Evolutionary conservation across 2,113 vertebrate genomes (phyloP).

Genomic region (Zeus faber): DNA sequence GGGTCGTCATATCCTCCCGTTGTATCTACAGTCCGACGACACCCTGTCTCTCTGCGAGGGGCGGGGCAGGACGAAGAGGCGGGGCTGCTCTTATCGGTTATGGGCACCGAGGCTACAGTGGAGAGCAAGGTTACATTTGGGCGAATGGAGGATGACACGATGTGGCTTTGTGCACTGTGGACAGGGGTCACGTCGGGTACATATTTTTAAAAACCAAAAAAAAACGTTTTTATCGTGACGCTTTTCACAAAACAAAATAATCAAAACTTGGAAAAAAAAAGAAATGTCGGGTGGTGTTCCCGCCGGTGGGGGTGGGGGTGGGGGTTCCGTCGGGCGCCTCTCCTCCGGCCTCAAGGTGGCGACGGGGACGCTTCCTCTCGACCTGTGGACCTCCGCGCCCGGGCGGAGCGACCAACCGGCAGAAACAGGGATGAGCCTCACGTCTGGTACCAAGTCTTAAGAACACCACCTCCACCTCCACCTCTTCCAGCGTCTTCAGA

Average conservation of each 20-base stretch:
- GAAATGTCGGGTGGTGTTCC: too few relatives aligned
- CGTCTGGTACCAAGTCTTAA: slow-evolving; percentile 75
- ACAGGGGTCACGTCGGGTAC: slow-evolving; percentile 67
- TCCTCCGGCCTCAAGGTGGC: slow-evolving; percentile 29
- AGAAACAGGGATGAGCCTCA: slow-evolving; percentile 50
- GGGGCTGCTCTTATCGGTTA: slow-evolving; percentile 39
- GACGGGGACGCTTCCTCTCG: slow-evolving; percentile 34
- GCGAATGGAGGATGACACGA: slow-evolving; percentile 49
- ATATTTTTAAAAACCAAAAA: slow-evolving; percentile 70
- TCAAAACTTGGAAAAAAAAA: too few relatives aligned
- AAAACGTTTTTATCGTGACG: slow-evolving; percentile 49
- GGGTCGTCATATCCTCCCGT: too few relatives aligned
- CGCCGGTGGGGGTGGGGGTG: too few relatives aligned
- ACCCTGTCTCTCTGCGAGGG: too few relatives aligned
- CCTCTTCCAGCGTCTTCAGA: slow-evolving; percentile 60
- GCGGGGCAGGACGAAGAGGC: slow-evolving; percentile 45
- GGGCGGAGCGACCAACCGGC: too few relatives aligned
- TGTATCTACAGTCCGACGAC: too few relatives aligned
- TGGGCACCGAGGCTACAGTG: slow-evolving; percentile 30
- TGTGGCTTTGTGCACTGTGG: slow-evolving; percentile 69
- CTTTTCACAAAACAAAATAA: slow-evolving; percentile 45
- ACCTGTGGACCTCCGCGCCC: too few relatives aligned
- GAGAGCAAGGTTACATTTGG: slow-evolving; percentile 32
- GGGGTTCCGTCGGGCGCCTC: too few relatives aligned
- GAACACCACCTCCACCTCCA: slow-evolving; percentile 23